phyloP scores from a whole-genome alignment of 2,113 vertebrate genomes.

The Empidonax traillii region DNA sequence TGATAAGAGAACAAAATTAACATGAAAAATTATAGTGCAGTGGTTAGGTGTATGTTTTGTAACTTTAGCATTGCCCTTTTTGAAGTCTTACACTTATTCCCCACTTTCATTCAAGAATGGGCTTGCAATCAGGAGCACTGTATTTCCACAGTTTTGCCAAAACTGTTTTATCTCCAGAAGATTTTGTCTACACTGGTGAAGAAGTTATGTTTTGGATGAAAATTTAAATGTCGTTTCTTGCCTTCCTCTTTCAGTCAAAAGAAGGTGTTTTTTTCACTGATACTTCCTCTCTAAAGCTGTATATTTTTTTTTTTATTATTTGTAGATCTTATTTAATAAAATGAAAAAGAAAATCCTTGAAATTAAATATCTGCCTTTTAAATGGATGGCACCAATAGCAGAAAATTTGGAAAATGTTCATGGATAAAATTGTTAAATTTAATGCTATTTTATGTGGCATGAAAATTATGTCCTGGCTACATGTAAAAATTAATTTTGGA shows the following conservation, averaged over 20 bases:
- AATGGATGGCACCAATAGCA: not conserved
- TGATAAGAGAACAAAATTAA: conserved; percentile 70
- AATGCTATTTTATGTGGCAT: conserved; percentile 8
- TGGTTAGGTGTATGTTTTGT: conserved; percentile 57
- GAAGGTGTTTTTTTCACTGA: not conserved
- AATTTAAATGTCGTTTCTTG: conserved; percentile 58
- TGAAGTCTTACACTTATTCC: conserved; percentile 48
- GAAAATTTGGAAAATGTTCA: not conserved
- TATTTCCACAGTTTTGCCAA: conserved; percentile 66
- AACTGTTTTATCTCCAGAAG: conserved; percentile 67
- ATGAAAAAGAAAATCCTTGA: not conserved
- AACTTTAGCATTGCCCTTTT: conserved; percentile 38
- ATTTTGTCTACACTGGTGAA: conserved; percentile 58
- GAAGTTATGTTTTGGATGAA: conserved; percentile 69
- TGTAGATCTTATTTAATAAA: conserved; percentile 43
- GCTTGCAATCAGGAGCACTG: conserved; percentile 47
- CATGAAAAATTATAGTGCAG: conserved; percentile 59
- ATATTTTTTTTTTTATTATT: not conserved
- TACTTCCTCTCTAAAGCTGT: conserved; percentile 12
- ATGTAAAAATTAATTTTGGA: conserved; percentile 6
- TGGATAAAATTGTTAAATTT: not conserved
- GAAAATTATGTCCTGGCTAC: conserved; percentile 11
- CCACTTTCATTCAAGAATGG: conserved; percentile 52
- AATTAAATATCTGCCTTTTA: conserved; percentile 26
- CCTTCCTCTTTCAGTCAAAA: conserved; percentile 58